Percentiles rank a stretch among this genome's conserved stretches.
Conservation (phyloP, 2,797 vertebrate genomes). For the Chelonia mydas region DNA sequence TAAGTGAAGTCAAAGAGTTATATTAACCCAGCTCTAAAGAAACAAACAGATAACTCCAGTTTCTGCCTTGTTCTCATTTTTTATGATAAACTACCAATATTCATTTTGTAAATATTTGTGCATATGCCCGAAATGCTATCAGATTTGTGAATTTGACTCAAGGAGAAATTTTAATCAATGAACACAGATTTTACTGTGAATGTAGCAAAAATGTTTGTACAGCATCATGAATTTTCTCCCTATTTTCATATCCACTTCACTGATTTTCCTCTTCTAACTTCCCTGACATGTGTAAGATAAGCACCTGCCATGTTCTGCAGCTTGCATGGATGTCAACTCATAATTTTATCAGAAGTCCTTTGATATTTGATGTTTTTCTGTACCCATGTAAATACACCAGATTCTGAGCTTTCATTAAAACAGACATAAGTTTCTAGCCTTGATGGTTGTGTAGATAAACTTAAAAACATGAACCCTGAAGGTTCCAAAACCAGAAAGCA, state of each 20-base stretch:
- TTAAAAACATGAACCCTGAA: not conserved
- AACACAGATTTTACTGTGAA: not conserved
- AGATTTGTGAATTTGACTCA: not conserved
- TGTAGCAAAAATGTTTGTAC: not conserved
- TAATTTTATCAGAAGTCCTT: not conserved
- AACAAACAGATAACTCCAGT: accelerated
- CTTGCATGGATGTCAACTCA: not conserved
- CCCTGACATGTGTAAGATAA: accelerated
- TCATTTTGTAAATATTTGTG: not conserved
- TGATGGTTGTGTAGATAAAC: not conserved
- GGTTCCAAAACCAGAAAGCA: not conserved
- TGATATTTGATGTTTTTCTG: not conserved
- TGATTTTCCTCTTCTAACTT: not conserved
- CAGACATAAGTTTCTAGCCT: not conserved
- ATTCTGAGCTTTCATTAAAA: not conserved
- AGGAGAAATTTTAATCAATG: not conserved
- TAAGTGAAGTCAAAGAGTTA: not conserved
- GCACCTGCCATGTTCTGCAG: not conserved
- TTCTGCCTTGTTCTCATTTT: not conserved
- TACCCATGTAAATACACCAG: accelerated
- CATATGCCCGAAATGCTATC: not conserved
- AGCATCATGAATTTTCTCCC: not conserved
- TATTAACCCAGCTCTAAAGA: not conserved
- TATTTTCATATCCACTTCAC: not conserved
- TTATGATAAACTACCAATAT: not conserved